phyloP scores from a whole-genome alignment of 2,888 invertebrate genomes.

The Ormyrus rosae region DNA sequence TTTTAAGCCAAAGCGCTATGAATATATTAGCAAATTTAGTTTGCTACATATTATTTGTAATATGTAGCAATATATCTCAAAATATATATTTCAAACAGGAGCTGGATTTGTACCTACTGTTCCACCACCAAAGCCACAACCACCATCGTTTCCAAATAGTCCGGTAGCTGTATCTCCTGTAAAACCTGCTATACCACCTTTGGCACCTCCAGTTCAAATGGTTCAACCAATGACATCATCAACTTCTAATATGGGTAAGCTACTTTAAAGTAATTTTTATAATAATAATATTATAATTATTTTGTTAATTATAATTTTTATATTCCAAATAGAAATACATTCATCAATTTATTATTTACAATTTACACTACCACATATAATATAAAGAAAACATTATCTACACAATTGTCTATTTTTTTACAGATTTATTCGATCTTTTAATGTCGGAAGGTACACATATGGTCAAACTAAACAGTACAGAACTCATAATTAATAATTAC shows the following conservation, averaged over 20 bases:
- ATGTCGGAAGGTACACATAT: slow-evolving; percentile 68
- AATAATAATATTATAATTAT: slow-evolving; percentile 7
- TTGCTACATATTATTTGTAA: slow-evolving; percentile 15
- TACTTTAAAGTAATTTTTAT: slow-evolving; percentile 10
- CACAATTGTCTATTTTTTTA: slow-evolving; percentile 64
- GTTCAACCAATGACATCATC: slow-evolving; percentile 63
- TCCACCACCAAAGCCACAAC: slow-evolving; percentile 74
- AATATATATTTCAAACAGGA: slow-evolving; percentile 60
- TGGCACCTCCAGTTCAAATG: slow-evolving; percentile 63
- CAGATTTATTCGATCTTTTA: slow-evolving; percentile 72
- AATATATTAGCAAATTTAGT: neutral
- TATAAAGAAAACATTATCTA: slow-evolving; percentile 24
- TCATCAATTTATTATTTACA: slow-evolving; percentile 16
- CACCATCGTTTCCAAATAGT: slow-evolving; percentile 77
- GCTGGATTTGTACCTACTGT: slow-evolving; percentile 68
- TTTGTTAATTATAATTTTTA: neutral
- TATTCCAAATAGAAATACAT: neutral
- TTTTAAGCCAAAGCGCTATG: slow-evolving; percentile 11
- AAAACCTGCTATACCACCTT: slow-evolving; percentile 59
- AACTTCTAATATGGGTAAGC: slow-evolving; percentile 66
- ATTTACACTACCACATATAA: slow-evolving; percentile 17
- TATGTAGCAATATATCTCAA: slow-evolving; percentile 5
- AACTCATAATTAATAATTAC: slow-evolving; percentile 30
- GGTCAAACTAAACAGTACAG: slow-evolving; percentile 42
- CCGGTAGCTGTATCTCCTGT: slow-evolving; percentile 66